Evolutionary conservation across 2,113 vertebrate species (phyloP).

Genomic region (Stegostoma tigrinum): DNA sequence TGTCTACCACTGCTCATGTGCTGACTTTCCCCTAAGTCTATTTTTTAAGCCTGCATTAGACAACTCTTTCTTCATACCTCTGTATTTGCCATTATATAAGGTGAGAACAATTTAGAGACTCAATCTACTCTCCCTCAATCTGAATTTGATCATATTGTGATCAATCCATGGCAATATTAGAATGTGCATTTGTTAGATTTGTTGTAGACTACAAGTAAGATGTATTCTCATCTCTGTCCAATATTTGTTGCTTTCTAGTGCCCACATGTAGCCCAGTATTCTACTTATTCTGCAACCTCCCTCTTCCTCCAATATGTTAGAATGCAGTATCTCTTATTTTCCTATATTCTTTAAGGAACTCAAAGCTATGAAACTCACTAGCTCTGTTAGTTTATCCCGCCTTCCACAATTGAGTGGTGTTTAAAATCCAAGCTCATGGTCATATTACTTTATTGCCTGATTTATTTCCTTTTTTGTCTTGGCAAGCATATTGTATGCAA

Average conservation of each 20-base stretch:
- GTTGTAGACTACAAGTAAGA: neutral
- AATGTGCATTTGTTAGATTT: neutral
- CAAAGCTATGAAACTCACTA: neutral
- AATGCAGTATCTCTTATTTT: neutral
- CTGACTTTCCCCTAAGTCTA: no score
- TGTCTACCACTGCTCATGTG: no score
- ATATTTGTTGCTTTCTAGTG: neutral
- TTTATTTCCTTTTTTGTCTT: neutral
- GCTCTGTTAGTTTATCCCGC: neutral
- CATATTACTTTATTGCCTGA: neutral
- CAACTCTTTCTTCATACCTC: no score
- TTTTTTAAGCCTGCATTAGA: no score
- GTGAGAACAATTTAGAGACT: no score
- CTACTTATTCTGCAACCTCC: neutral
- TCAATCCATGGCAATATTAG: no score
- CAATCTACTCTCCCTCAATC: no score
- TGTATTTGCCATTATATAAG: no score
- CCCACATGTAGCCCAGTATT: neutral
- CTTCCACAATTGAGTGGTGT: neutral
- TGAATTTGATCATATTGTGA: no score
- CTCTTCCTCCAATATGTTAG: neutral
- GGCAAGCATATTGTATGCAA: neutral
- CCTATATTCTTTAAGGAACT: neutral
- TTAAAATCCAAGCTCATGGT: neutral
- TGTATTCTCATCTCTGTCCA: neutral